These are phyloP conservation scores for Eulemur rufifrons DNA, from an alignment of 2,113 vertebrate species.

Conservation along the genomic window DNA sequence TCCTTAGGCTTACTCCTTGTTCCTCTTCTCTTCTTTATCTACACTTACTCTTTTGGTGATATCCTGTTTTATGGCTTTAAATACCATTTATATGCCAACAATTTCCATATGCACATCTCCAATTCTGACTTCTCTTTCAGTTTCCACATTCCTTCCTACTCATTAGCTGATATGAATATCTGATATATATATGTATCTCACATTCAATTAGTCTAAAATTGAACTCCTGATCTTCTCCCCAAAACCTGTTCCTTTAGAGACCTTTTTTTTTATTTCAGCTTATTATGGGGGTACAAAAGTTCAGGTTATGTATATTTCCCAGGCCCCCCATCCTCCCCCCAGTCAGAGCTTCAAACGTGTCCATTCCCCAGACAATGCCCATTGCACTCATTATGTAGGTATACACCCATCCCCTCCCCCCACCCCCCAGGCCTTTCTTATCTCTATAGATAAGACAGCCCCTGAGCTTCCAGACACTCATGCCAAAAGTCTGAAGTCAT, in stretches of 20 bases:
- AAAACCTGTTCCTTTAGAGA: not conserved
- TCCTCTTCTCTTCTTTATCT: not conserved
- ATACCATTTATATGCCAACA: not conserved
- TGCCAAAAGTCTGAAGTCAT: not conserved
- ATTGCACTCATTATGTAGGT: too few relatives aligned
- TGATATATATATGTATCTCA: not conserved
- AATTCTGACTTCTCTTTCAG: not conserved
- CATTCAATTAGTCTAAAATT: not conserved
- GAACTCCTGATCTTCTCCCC: not conserved
- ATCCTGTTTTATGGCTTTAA: not conserved
- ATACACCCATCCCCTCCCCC: too few relatives aligned
- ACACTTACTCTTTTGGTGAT: not conserved
- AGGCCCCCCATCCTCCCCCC: too few relatives aligned
- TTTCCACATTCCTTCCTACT: not conserved
- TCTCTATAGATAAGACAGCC: not conserved
- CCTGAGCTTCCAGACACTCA: not conserved
- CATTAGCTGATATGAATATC: not conserved
- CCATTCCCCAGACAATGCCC: too few relatives aligned
- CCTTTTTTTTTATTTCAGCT: too few relatives aligned
- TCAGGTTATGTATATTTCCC: too few relatives aligned
- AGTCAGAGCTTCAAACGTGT: too few relatives aligned
- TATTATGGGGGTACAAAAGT: too few relatives aligned
- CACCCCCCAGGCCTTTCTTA: not conserved
- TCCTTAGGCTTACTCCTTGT: not conserved
- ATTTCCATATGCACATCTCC: not conserved